These are phyloP conservation scores for Labeo catla DNA, from an alignment of 2,113 vertebrate species.

Conservation along the genomic window DNA sequence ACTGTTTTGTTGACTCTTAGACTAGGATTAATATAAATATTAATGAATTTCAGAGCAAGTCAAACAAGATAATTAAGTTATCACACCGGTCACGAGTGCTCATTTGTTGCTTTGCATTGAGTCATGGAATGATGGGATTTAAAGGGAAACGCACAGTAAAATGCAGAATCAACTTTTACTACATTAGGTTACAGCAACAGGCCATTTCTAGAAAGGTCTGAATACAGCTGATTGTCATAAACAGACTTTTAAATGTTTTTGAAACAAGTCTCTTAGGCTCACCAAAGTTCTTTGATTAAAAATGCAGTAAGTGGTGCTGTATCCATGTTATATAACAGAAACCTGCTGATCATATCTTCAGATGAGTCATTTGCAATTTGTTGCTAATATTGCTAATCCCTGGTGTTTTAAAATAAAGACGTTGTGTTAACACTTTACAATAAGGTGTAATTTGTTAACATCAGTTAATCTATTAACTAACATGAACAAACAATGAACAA, in stretches of 20 bases:
- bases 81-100: background rate
- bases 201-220: too few species aligned
- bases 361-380: background rate
- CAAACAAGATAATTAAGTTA: constrained; percentile 7
- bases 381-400: background rate
- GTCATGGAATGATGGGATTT: background rate
- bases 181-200: background rate
- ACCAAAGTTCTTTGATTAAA: background rate
- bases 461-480: too few species aligned
- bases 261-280: background rate
- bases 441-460: too few species aligned
- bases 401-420: background rate
- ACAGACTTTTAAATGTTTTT: background rate
- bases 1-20: background rate
- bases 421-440: too few species aligned
- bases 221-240: background rate
- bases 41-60: background rate
- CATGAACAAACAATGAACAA: too few species aligned
- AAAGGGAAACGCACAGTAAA: background rate
- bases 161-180: background rate
- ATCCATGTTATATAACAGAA: too few species aligned
- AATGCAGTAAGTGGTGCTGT: background rate
- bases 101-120: background rate
- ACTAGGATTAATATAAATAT: background rate
- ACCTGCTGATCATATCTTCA: too few species aligned